Conservation (phyloP, 2,888 invertebrate genomes). For the Drosophila siamana region DNA sequence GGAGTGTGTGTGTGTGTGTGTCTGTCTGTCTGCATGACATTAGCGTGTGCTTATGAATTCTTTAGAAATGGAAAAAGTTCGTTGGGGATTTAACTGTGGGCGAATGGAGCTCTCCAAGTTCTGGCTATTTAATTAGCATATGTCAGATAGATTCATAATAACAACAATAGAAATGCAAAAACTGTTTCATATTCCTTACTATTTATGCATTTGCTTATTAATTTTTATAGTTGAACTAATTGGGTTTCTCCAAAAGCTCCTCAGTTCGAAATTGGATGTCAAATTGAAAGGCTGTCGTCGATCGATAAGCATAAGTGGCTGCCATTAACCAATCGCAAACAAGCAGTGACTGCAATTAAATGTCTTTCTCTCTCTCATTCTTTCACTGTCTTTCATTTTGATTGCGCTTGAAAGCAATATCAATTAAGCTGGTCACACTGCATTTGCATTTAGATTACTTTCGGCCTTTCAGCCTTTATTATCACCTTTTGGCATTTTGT, state of each 20-base stretch:
- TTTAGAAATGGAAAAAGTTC: conserved; percentile 51
- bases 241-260: neutral
- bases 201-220: conserved; percentile 9
- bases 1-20: conserved; percentile 4
- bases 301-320: neutral
- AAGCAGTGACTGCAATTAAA: conserved; percentile 13
- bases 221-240: conserved; percentile 14
- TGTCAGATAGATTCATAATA: conserved; percentile 8
- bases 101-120: conserved; percentile 3
- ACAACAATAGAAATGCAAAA: conserved; percentile 32
- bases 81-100: conserved; percentile 33
- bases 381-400: neutral
- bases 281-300: conserved; percentile 2
- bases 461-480: conserved; percentile 15
- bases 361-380: neutral
- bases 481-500: conserved; percentile 25
- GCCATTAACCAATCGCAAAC: conserved; percentile 3
- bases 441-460: conserved; percentile 36
- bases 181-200: conserved; percentile 3
- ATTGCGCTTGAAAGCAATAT: conserved; percentile 15
- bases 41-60: conserved; percentile 75
- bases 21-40: conserved; percentile 21
- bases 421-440: conserved; percentile 35
- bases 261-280: neutral
- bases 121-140: conserved; percentile 19